phyloP scores from a whole-genome alignment of 2,888 invertebrate species.

The Aphodius granarius region DNA sequence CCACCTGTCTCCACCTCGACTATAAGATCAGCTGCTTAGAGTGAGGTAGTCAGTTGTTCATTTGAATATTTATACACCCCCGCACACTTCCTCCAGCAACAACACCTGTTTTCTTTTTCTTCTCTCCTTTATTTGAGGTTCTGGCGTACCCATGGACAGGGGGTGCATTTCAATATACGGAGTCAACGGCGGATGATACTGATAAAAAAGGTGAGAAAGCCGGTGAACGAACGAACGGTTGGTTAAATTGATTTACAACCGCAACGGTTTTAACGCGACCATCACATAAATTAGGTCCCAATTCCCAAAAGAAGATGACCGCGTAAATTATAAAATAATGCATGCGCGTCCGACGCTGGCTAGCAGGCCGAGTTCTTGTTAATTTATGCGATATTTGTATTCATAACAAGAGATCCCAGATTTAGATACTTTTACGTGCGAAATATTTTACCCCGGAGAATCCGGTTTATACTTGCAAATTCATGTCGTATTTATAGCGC shows the following conservation, averaged over 20 bases:
- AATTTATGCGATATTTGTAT: neutral
- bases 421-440: neutral
- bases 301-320: neutral
- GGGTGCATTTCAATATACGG: neutral
- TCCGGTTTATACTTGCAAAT: neutral
- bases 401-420: neutral
- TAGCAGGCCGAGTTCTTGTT: neutral
- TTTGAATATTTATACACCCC: conserved; percentile 42
- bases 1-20: conserved; percentile 36
- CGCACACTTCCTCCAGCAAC: conserved; percentile 37
- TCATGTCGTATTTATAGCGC: neutral
- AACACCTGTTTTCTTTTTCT: conserved; percentile 35
- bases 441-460: neutral
- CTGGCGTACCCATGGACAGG: neutral
- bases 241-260: neutral
- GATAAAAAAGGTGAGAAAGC: neutral
- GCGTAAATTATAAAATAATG: neutral
- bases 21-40: conserved; percentile 39
- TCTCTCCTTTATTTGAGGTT: neutral
- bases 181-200: neutral
- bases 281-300: neutral
- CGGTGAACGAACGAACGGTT: neutral
- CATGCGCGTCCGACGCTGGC: neutral
- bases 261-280: neutral
- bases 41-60: conserved; percentile 36